Conservation (phyloP, 2,113 vertebrate genomes). For the Xiphias gladius region DNA sequence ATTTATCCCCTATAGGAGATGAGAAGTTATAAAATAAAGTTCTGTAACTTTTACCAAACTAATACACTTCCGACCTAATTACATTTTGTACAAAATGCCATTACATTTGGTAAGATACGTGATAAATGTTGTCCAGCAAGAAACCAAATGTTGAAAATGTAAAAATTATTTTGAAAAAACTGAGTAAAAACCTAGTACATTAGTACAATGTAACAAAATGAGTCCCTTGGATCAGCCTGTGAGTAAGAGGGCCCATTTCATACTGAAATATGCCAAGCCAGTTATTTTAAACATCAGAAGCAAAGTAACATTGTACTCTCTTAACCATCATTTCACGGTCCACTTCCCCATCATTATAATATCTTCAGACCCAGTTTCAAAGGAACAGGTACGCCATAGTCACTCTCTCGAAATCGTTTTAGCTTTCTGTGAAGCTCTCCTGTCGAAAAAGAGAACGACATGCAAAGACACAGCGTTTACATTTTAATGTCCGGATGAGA, state of each 20-base stretch:
- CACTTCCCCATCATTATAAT: conserved; percentile 34
- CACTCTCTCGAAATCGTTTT: conserved; percentile 10
- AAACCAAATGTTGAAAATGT: background rate
- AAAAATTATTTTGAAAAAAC: background rate
- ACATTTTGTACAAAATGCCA: background rate
- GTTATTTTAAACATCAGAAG: conserved; percentile 46
- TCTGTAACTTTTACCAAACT: background rate
- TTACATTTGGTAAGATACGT: background rate
- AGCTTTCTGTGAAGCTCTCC: conserved; percentile 7
- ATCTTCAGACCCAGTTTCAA: conserved; percentile 40
- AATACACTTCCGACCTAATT: background rate
- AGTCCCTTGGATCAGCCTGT: background rate
- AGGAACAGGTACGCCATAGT: conserved; percentile 35
- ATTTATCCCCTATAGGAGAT: background rate
- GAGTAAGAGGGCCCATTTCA: background rate
- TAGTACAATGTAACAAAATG: conserved; percentile 1
- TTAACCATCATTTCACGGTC: conserved; percentile 41
- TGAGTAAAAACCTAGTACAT: background rate
- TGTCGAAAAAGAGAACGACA: conserved; percentile 9
- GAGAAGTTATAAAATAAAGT: background rate
- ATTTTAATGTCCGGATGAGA: conserved; percentile 43
- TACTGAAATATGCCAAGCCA: conserved; percentile 15
- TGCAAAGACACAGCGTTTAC: conserved; percentile 27
- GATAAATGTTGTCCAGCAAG: background rate
- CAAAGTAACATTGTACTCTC: conserved; percentile 27